Evolutionary conservation across 2,113 vertebrate species (phyloP).

Genomic region (Platanista minor): DNA sequence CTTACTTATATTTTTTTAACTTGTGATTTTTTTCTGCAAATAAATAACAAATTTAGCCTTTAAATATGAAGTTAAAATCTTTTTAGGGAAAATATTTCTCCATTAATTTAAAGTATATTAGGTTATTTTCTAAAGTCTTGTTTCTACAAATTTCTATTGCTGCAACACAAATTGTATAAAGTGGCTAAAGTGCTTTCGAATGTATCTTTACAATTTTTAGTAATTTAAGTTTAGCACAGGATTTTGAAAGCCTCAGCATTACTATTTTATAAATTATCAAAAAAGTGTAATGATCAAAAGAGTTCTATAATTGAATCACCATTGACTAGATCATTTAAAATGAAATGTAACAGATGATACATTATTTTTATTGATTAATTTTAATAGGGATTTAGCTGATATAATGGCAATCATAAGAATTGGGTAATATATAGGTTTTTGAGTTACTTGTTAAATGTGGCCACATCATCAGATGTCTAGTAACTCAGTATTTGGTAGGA

Average conservation of each 20-base stretch:
- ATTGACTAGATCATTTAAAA: neutral
- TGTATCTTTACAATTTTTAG: neutral
- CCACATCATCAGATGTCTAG: neutral
- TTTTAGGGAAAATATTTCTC: neutral
- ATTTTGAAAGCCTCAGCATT: neutral
- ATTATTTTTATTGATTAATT: neutral
- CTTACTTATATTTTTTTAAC: neutral
- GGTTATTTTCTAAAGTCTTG: neutral
- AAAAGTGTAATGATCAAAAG: neutral
- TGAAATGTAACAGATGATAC: neutral
- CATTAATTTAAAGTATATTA: neutral
- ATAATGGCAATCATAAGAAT: neutral
- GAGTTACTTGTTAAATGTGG: neutral
- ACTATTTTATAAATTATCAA: neutral
- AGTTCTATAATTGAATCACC: neutral
- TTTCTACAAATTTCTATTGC: neutral
- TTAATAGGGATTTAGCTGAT: neutral
- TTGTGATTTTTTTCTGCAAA: neutral
- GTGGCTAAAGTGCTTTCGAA: neutral
- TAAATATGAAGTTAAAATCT: neutral
- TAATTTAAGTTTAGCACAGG: neutral
- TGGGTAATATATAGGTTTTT: neutral
- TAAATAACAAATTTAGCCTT: neutral
- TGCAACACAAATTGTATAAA: neutral
- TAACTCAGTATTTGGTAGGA: neutral